Evolutionary conservation across 1,140 invertebrate genomes (phyloP).

Genomic region (Ceratoteleas bidentatus): DNA sequence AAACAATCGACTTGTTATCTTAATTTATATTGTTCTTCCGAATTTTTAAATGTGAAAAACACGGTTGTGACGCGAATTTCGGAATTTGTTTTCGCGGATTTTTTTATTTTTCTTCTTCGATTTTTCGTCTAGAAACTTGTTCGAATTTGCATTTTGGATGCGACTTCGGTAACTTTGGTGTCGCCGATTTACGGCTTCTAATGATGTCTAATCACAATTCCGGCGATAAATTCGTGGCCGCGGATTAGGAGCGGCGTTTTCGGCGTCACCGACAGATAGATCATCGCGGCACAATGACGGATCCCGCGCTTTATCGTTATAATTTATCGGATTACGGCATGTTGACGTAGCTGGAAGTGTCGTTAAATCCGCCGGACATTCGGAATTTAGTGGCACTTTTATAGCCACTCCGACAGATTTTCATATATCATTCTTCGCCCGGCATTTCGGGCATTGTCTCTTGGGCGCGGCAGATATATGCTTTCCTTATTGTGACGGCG

Average conservation of each 20-base stretch:
- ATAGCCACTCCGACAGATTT: constrained; percentile 48
- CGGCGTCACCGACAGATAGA: constrained; percentile 14
- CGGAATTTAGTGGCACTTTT: constrained; percentile 58
- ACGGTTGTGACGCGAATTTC: no score
- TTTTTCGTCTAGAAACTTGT: no score
- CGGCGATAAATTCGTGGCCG: constrained; percentile 27
- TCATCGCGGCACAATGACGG: constrained; percentile 16
- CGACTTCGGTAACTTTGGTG: no score
- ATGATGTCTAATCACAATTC: constrained; percentile 11
- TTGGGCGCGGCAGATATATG: constrained; percentile 20
- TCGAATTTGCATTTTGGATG: no score
- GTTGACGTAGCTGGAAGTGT: constrained; percentile 49
- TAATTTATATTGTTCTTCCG: no score
- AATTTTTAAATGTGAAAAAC: no score
- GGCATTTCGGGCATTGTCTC: constrained; percentile 57
- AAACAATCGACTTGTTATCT: no score
- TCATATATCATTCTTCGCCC: constrained; percentile 46
- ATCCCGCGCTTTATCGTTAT: constrained; percentile 50
- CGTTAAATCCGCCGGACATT: constrained; percentile 46
- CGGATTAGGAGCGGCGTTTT: constrained; percentile 16
- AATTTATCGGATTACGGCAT: constrained; percentile 59
- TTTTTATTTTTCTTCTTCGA: no score
- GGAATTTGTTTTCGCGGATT: no score
- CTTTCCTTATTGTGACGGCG: constrained; percentile 17
- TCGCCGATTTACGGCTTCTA: no score